phyloP scores from a whole-genome alignment of 2,113 vertebrate species.

The Gavia stellata region DNA sequence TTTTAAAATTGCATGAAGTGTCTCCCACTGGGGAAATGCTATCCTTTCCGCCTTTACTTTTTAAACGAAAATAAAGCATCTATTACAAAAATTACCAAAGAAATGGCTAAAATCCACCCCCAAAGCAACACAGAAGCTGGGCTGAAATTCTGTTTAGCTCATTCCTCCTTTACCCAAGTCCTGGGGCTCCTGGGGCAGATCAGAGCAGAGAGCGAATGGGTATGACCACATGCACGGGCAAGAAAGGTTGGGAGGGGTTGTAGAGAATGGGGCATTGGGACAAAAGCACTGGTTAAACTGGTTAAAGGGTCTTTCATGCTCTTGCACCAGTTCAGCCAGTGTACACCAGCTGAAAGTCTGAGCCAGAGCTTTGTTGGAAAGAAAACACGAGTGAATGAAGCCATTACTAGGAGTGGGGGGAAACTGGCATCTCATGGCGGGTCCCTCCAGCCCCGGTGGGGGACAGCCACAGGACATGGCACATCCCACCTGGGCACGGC shows the following conservation, averaged over 20 bases:
- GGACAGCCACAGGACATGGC: accelerated
- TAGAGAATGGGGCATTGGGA: background rate
- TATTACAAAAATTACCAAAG: background rate
- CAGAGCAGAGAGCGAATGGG: background rate
- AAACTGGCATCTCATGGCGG: background rate
- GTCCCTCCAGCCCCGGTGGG: background rate
- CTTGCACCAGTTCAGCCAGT: background rate
- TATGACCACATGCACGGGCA: accelerated
- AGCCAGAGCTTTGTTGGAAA: background rate
- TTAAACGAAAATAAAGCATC: background rate
- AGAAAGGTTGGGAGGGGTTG: background rate
- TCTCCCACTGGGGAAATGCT: conserved; percentile 21
- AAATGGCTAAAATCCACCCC: background rate
- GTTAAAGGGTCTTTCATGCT: background rate
- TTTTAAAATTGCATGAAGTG: conserved; percentile 61
- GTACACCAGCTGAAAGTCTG: background rate
- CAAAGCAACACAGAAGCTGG: background rate
- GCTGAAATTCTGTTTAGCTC: background rate
- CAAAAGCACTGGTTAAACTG: background rate
- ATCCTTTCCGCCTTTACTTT: background rate
- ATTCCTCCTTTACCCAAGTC: background rate
- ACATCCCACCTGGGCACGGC: background rate
- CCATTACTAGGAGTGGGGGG: background rate
- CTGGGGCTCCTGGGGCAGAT: background rate
- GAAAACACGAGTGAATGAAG: background rate